These are phyloP conservation scores for Oncorhynchus clarkii DNA, from an alignment of 2,113 vertebrate genomes.

Conservation along the genomic window DNA sequence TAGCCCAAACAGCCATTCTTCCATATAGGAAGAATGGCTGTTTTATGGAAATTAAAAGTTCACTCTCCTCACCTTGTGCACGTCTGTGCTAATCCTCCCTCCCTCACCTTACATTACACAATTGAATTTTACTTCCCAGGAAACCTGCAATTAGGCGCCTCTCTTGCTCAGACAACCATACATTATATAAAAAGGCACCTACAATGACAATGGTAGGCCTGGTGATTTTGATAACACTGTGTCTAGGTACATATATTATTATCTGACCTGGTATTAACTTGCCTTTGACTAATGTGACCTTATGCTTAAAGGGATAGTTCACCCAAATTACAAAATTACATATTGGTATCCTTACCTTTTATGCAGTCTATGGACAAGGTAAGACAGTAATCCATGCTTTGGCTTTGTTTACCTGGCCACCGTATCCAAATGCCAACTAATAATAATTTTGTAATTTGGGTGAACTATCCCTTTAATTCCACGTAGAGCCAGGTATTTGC, in stretches of 20 bases:
- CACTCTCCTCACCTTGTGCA: constrained; percentile 30
- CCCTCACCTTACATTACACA: constrained; percentile 38
- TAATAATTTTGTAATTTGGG: no score
- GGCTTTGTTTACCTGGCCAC: no score
- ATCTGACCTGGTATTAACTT: background rate
- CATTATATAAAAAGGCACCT: constrained; percentile 21
- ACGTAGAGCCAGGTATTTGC: no score
- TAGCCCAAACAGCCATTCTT: background rate
- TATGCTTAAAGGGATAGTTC: background rate
- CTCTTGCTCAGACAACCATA: constrained; percentile 33
- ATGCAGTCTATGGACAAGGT: no score
- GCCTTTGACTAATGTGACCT: background rate
- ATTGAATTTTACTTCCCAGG: constrained; percentile 44
- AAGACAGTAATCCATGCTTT: no score
- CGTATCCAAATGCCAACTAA: no score
- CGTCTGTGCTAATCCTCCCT: constrained; percentile 35
- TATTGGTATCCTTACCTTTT: no score
- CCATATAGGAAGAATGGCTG: background rate
- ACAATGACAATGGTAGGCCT: background rate
- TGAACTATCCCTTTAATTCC: no score
- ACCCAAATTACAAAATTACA: no score
- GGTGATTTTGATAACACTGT: background rate
- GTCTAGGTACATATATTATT: background rate
- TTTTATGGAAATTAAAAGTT: constrained; percentile 39
- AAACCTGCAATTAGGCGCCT: constrained; percentile 40